Conservation (phyloP, 2,797 vertebrate genomes). For the Todus mexicanus region DNA sequence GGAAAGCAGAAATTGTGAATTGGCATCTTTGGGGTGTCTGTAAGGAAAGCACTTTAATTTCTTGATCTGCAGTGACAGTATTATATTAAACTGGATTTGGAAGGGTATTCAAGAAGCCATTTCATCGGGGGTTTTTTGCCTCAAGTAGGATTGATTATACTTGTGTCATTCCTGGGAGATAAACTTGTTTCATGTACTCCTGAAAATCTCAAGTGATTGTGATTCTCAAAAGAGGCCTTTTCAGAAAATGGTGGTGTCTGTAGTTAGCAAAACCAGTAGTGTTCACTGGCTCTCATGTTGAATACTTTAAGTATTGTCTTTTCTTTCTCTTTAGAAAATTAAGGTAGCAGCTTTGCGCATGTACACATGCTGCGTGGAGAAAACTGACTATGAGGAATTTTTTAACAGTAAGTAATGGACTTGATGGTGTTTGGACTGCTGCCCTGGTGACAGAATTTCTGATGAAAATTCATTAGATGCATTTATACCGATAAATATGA, state of each 20-base stretch:
- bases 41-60: neutral
- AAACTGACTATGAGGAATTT: conserved; percentile 94
- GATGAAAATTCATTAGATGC: neutral
- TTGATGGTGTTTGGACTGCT: neutral
- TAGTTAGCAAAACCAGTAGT: neutral
- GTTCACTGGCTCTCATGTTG: neutral
- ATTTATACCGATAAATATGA: neutral
- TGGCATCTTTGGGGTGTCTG: neutral
- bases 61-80: neutral
- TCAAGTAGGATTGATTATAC: neutral
- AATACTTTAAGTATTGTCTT: neutral
- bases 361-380: conserved; percentile 98
- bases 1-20: neutral
- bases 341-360: conserved; percentile 96
- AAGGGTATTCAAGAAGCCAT: neutral
- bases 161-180: neutral
- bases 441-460: neutral
- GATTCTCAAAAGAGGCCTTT: neutral
- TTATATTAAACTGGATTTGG: neutral
- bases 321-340: conserved; percentile 85
- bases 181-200: neutral
- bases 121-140: neutral
- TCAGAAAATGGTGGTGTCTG: neutral
- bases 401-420: conserved; percentile 86
- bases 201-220: neutral